phyloP scores from a whole-genome alignment of 2,888 invertebrate genomes.

The Piscicola geometra region DNA sequence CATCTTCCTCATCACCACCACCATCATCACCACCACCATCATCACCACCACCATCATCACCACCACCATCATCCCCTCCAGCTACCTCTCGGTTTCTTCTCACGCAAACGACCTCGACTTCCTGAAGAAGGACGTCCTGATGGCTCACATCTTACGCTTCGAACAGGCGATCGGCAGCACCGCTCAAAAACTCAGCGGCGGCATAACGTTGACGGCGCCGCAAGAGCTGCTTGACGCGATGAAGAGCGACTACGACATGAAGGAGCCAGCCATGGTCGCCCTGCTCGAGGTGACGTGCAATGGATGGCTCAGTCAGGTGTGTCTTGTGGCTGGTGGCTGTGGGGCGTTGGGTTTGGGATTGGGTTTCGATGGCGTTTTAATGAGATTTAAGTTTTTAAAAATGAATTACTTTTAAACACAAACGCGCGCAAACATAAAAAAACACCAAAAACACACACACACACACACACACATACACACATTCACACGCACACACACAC shows the following conservation, averaged over 20 bases:
- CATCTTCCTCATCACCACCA: too few relatives aligned
- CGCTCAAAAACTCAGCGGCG: conserved; percentile 23
- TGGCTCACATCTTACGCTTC: conserved; percentile 23
- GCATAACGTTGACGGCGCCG: conserved; percentile 18
- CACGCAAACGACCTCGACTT: background rate
- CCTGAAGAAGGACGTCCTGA: conserved; percentile 30
- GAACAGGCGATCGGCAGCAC: conserved; percentile 21
- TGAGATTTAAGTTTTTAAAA: too few relatives aligned
- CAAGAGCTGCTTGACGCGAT: background rate
- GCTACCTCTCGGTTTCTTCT: too few relatives aligned
- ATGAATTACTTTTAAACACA: too few relatives aligned
- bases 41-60: too few relatives aligned
- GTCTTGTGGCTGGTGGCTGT: too few relatives aligned
- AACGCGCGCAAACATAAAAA: background rate
- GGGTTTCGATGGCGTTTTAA: too few relatives aligned
- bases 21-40: too few relatives aligned
- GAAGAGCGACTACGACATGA: background rate
- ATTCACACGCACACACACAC: background rate
- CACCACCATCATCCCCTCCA: too few relatives aligned
- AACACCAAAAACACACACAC: too few relatives aligned
- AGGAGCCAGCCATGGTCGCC: background rate
- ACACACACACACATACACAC: conserved; percentile 1
- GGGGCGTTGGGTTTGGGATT: too few relatives aligned
- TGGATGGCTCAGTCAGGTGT: conserved; percentile 24
- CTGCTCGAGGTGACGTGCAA: conserved; percentile 21